These are phyloP conservation scores for Stegostoma tigrinum DNA, from an alignment of 2,113 vertebrate species.

Conservation along the genomic window DNA sequence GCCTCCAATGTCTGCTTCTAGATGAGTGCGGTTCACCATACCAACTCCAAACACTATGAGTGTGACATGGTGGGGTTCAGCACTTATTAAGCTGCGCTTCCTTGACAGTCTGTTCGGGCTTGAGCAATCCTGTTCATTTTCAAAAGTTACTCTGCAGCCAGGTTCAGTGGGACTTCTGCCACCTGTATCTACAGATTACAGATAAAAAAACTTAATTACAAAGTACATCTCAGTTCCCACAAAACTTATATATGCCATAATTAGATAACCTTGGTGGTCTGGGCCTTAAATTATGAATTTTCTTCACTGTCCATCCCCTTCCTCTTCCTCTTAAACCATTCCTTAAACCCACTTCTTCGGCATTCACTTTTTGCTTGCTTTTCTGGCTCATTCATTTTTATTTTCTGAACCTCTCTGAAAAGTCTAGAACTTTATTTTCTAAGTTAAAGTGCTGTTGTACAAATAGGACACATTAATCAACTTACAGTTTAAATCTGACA, in stretches of 20 bases:
- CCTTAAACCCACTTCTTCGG: not conserved
- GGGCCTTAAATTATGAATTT: not conserved
- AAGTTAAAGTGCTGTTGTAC: not conserved
- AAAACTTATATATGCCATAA: not conserved
- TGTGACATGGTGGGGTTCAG: constrained; percentile 87
- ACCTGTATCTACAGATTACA: constrained; percentile 49
- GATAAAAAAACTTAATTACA: constrained; percentile 2
- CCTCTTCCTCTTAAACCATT: not conserved
- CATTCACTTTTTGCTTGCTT: not conserved
- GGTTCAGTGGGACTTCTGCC: constrained; percentile 75
- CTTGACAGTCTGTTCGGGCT: constrained; percentile 61
- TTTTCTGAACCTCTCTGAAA: not conserved
- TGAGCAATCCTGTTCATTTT: constrained; percentile 77
- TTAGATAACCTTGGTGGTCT: not conserved
- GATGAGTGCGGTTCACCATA: constrained; percentile 92
- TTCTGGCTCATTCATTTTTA: not conserved
- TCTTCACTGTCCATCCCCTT: not conserved
- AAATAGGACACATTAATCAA: not conserved
- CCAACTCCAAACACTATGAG: constrained; percentile 93
- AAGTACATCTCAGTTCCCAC: not conserved
- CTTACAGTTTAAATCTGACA: not conserved
- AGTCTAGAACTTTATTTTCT: not conserved
- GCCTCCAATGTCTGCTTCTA: constrained; percentile 94
- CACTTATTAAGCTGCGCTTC: constrained; percentile 79
- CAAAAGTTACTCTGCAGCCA: constrained; percentile 77